Base-by-base conservation (phyloP, 2,113 vertebrate genomes). In the Mus pahari region DNA sequence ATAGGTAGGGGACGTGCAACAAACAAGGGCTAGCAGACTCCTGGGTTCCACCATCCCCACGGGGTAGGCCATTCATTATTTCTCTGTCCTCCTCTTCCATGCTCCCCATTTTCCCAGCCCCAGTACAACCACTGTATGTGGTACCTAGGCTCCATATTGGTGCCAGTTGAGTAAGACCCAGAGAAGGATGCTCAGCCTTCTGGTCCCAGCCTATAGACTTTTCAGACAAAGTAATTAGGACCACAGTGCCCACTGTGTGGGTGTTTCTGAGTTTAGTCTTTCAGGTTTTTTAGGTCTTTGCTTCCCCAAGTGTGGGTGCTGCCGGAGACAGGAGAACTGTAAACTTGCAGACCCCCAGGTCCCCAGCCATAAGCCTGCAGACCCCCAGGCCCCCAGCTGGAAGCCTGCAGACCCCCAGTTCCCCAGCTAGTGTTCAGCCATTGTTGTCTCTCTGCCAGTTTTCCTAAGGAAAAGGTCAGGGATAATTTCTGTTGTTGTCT, bases 101-200 rank as follows among this genome's bases (percentile, higher is more conserved):
- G 10, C 14, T 82, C 45, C 24, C 42, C 42, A 45, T 13, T 66
- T 6, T 13, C 39, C 42, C 13, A 5, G 20, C 24, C 24, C 58
- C 26, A n/a, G 2, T 50, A 24, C 1, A 4, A 11, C 79, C 14
- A 14, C 12, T 71, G 83, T 17, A 11, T 2, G 0, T 20, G 33
- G 42, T 58, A 6, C n/a, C 39, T 10, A 3, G 64, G 28, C n/a
- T 91, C 45, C 39, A 26, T 0, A 16, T 81, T 70, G 8, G 60
- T 33, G 68, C 82, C 78, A 53, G 3, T 7, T 50, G 81, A 55
- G 53, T 66, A 39, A 58, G 33, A 16, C 73, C 75, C 45, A 24
- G 39, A 60, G 33, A 79, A 75, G 8, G 14, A 22, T 26, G 0
- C 7, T 2, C 19, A 82, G 71, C 70, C 53, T 36, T n/a, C 45